These are phyloP conservation scores for Mythimna impura DNA, from an alignment of 2,888 invertebrate genomes.

Conservation along the genomic window DNA sequence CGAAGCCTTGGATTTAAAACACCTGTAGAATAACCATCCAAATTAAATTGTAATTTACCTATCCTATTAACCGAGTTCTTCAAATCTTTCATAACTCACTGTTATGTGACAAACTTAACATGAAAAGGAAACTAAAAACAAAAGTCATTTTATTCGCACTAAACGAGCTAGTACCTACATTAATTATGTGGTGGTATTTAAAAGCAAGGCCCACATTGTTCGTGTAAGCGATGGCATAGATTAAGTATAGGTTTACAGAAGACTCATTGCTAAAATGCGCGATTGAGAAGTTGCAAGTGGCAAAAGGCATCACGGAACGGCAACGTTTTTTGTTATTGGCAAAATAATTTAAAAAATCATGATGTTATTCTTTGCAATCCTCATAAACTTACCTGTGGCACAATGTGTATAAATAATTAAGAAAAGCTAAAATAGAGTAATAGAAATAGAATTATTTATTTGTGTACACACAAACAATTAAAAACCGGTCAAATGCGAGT, in stretches of 20 bases:
- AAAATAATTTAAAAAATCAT: too few species aligned
- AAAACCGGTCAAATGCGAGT: too few species aligned
- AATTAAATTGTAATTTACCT: slow-evolving; percentile 28
- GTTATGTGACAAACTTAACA: slow-evolving; percentile 29
- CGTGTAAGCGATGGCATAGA: slow-evolving; percentile 55
- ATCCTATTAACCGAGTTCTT: slow-evolving; percentile 28
- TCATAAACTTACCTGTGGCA: too few species aligned
- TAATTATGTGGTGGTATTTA: slow-evolving; percentile 48
- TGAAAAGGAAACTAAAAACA: slow-evolving; percentile 22
- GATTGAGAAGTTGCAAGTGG: background rate
- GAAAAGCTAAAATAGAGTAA: too few species aligned
- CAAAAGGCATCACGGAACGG: background rate
- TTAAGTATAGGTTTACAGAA: background rate
- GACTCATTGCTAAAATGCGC: background rate
- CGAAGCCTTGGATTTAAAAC: slow-evolving; percentile 14
- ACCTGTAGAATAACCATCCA: slow-evolving; percentile 1
- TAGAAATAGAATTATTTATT: too few species aligned
- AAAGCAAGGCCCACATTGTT: slow-evolving; percentile 52
- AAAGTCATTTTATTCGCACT: slow-evolving; percentile 35
- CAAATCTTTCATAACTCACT: slow-evolving; percentile 26
- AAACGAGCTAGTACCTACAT: slow-evolving; percentile 28
- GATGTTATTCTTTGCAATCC: too few species aligned
- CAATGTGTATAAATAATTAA: too few species aligned
- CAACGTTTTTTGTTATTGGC: background rate
- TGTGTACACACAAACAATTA: too few species aligned